Conservation (phyloP, 2,113 vertebrate genomes). For the Galbula dea region DNA sequence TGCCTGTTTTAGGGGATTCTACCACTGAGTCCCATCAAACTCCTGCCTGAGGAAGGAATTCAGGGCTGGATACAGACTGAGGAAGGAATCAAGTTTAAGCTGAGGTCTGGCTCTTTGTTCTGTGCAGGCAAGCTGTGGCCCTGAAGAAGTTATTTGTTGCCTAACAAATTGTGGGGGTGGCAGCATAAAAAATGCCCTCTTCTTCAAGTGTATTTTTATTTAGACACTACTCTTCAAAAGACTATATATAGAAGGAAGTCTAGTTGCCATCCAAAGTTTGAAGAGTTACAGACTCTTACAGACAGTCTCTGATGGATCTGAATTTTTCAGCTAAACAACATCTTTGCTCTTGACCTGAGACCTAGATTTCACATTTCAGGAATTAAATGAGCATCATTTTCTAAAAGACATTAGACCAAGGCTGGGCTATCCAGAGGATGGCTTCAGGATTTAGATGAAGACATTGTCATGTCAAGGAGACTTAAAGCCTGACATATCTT, state of each 20-base stretch:
- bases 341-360: constrained; percentile 53
- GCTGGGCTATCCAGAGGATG: constrained; percentile 27
- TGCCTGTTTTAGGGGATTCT: neutral
- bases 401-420: constrained; percentile 59
- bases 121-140: neutral
- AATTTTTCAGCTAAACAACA: constrained; percentile 52
- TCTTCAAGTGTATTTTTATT: constrained; percentile 40
- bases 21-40: neutral
- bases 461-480: constrained; percentile 56
- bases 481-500: constrained; percentile 39
- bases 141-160: neutral
- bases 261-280: neutral
- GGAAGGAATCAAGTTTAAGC: neutral
- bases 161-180: neutral
- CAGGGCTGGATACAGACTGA: neutral
- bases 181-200: neutral
- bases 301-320: constrained; percentile 35
- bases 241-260: neutral
- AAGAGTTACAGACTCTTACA: constrained; percentile 17
- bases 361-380: constrained; percentile 56
- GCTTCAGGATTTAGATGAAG: constrained; percentile 51
- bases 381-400: constrained; percentile 61
- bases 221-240: constrained; percentile 9
- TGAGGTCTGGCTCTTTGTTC: neutral
- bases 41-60: neutral